These are phyloP conservation scores for Limnephilus rhombicus DNA, from an alignment of 2,888 invertebrate species.

Conservation along the genomic window DNA sequence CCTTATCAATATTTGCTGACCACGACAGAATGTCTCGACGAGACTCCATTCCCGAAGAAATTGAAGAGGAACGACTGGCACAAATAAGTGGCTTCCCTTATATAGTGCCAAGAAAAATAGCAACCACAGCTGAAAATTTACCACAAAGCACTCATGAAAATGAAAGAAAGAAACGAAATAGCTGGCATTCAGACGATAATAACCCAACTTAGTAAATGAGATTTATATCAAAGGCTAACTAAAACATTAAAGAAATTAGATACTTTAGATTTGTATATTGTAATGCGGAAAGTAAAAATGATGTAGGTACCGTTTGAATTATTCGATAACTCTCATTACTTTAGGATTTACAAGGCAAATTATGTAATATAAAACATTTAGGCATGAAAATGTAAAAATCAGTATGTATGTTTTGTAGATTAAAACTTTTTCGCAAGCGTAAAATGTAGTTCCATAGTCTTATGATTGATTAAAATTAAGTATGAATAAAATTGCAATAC, in stretches of 20 bases:
- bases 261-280: conserved; percentile 2
- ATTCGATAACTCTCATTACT: not conserved
- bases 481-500: not conserved
- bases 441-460: not conserved
- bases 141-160: conserved; percentile 73
- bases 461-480: conserved; percentile 19
- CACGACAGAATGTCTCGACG: conserved; percentile 76
- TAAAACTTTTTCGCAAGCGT: not conserved
- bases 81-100: conserved; percentile 69
- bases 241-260: conserved; percentile 36
- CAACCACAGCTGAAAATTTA: conserved; percentile 66
- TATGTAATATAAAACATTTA: not conserved
- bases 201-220: conserved; percentile 72
- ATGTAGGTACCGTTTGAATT: not conserved
- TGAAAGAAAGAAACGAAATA: conserved; percentile 74
- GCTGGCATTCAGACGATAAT: conserved; percentile 77
- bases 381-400: not conserved
- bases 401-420: not conserved
- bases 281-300: not conserved
- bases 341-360: not conserved
- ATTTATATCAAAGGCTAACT: conserved; percentile 26
- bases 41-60: conserved; percentile 82
- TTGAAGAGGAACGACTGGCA: conserved; percentile 74
- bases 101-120: conserved; percentile 71
- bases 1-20: conserved; percentile 76